phyloP scores from a whole-genome alignment of 92 coral and sea anemone species.

The Heteractis magnifica region DNA sequence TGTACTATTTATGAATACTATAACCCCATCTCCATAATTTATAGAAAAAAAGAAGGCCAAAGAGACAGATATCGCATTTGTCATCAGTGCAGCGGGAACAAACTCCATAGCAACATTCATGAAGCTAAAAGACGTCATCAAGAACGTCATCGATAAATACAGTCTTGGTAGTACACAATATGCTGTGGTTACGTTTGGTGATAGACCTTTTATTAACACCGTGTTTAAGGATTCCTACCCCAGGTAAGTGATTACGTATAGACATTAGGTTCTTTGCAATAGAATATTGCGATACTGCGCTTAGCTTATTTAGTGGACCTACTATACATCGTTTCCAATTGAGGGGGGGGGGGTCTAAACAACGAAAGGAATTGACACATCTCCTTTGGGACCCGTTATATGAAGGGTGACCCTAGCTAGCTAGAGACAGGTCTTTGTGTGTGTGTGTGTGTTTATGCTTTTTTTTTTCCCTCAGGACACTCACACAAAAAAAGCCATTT shows the following conservation, averaged over 20 bases:
- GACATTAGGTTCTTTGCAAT: too few species aligned
- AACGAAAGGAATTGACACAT: too few species aligned
- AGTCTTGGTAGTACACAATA: conserved; percentile 60
- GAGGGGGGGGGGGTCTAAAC: too few species aligned
- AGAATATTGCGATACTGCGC: too few species aligned
- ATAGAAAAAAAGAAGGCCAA: conserved; percentile 42
- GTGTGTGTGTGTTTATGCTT: background rate
- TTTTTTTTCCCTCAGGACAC: background rate
- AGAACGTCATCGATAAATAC: conserved; percentile 65
- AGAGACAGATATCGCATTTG: conserved; percentile 78
- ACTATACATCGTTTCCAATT: too few species aligned
- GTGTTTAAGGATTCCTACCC: conserved; percentile 32
- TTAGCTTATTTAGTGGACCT: too few species aligned
- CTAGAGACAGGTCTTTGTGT: too few species aligned
- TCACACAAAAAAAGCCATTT: too few species aligned
- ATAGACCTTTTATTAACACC: conserved; percentile 31
- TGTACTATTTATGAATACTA: background rate
- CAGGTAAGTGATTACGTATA: background rate
- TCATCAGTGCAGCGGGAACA: conserved; percentile 71
- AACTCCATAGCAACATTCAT: conserved; percentile 48
- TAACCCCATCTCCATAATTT: background rate
- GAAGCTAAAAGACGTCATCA: conserved; percentile 74
- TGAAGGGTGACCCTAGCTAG: too few species aligned
- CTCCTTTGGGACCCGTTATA: too few species aligned
- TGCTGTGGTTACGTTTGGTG: conserved; percentile 68